phyloP scores from a whole-genome alignment of 2,113 vertebrate genomes.

The Spilogale gracilis region DNA sequence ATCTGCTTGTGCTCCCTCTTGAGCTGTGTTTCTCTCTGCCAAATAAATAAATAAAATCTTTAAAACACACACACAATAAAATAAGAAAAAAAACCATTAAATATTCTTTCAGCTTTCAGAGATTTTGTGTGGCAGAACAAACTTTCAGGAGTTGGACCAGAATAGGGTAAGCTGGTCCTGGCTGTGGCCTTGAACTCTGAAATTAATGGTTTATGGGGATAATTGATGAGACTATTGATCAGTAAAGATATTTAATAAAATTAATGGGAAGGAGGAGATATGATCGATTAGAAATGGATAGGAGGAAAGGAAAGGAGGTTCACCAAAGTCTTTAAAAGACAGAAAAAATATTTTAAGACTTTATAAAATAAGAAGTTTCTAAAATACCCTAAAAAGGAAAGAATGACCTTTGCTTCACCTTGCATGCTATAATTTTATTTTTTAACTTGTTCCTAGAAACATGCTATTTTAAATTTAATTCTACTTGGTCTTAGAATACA shows the following conservation, averaged over 20 bases:
- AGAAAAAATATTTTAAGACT: neutral
- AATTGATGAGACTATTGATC: neutral
- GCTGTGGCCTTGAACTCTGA: neutral
- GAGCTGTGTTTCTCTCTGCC: too few species aligned
- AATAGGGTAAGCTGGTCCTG: neutral
- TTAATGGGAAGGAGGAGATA: neutral
- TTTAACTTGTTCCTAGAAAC: neutral
- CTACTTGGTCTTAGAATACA: neutral
- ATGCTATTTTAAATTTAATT: neutral
- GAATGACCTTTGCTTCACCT: neutral
- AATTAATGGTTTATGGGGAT: neutral
- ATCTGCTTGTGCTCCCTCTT: too few species aligned
- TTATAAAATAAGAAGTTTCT: neutral
- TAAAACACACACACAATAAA: neutral
- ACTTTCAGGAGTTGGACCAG: neutral
- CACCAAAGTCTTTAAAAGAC: neutral
- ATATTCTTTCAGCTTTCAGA: neutral
- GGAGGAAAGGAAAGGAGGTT: neutral
- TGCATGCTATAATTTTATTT: conserved; percentile 3
- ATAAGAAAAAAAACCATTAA: neutral
- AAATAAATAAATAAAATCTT: too few species aligned
- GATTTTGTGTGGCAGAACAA: neutral
- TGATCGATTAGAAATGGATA: neutral
- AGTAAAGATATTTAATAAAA: conserved; percentile 24
- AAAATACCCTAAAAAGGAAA: neutral